Percentiles rank a stretch among this genome's conserved stretches.
Evolutionary conservation across 2,797 vertebrate genomes (phyloP).

Genomic region (Brotula barbata): DNA sequence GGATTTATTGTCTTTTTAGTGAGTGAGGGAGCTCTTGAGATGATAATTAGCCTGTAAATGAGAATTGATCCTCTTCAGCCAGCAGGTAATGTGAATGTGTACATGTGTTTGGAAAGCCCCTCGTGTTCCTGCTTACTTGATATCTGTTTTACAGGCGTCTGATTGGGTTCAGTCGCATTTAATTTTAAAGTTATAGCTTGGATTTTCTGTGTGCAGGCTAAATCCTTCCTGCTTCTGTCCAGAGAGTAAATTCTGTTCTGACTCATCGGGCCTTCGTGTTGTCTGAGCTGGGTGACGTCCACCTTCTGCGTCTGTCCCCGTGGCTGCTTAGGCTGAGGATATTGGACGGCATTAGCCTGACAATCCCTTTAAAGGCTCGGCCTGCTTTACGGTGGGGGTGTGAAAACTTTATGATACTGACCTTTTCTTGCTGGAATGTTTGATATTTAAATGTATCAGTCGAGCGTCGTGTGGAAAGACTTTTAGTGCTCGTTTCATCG

Average conservation of each 20-base stretch:
- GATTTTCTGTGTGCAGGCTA: constrained; percentile 37
- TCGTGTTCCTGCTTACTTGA: constrained; percentile 13
- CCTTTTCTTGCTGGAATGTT: constrained; percentile 54
- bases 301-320: constrained; percentile 47
- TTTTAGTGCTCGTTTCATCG: constrained; percentile 24
- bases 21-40: constrained; percentile 41
- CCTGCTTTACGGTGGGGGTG: constrained; percentile 42
- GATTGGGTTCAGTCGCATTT: constrained; percentile 21
- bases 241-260: constrained; percentile 52
- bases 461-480: too few species aligned
- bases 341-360: constrained; percentile 54
- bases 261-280: constrained; percentile 55
- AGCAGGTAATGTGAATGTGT: constrained; percentile 39
- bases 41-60: constrained; percentile 65
- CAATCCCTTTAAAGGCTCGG: constrained; percentile 52
- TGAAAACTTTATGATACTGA: constrained; percentile 54
- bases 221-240: constrained; percentile 42
- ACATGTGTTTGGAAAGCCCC: too few species aligned
- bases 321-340: constrained; percentile 46
- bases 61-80: constrained; percentile 63
- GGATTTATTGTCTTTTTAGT: constrained; percentile 51
- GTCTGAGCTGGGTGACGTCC: constrained; percentile 64
- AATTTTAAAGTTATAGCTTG: constrained; percentile 29
- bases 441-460: too few species aligned
- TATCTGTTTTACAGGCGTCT: constrained; percentile 19